Percentiles rank a stretch among this genome's conserved stretches.
Conservation (phyloP, 1,140 invertebrate species). For the Drosophila biarmipes region DNA sequence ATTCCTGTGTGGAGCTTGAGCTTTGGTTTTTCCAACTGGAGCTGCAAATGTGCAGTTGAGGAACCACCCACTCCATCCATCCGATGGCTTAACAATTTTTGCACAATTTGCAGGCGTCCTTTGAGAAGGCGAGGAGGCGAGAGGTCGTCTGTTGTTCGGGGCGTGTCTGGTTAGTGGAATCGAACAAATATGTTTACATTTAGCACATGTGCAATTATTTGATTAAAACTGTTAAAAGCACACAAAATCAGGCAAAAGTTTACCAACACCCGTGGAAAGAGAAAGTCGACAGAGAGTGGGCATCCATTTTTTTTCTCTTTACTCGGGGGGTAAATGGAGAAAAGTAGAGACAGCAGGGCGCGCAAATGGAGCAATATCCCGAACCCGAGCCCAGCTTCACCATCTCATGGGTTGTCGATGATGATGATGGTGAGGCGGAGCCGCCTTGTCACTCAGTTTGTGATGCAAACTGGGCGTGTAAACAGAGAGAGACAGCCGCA, state of each 20-base stretch:
- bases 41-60: constrained; percentile 48
- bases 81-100: constrained; percentile 65
- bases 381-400: constrained; percentile 2
- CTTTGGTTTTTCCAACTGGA: constrained; percentile 15
- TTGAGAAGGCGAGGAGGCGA: constrained; percentile 18
- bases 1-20: constrained; percentile 67
- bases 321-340: constrained; percentile 1
- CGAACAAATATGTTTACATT: constrained; percentile 85
- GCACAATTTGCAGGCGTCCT: constrained; percentile 63
- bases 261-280: constrained; percentile 68
- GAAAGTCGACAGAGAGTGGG: constrained; percentile 2
- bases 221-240: constrained; percentile 84
- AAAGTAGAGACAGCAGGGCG: constrained; percentile 36
- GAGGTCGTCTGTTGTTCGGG: constrained; percentile 53
- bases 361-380: constrained; percentile 72
- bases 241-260: constrained; percentile 84
- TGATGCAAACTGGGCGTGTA: constrained; percentile 79
- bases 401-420: constrained; percentile 28
- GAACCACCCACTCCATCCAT: constrained; percentile 6
- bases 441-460: constrained; percentile 63
- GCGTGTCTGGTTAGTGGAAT: constrained; percentile 84
- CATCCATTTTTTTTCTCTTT: background rate
- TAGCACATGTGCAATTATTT: constrained; percentile 85
- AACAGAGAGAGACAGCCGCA: constrained; percentile 43
- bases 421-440: constrained; percentile 22